Evolutionary conservation across 2,797 vertebrate species (phyloP).

Genomic region (Strix occidentalis): DNA sequence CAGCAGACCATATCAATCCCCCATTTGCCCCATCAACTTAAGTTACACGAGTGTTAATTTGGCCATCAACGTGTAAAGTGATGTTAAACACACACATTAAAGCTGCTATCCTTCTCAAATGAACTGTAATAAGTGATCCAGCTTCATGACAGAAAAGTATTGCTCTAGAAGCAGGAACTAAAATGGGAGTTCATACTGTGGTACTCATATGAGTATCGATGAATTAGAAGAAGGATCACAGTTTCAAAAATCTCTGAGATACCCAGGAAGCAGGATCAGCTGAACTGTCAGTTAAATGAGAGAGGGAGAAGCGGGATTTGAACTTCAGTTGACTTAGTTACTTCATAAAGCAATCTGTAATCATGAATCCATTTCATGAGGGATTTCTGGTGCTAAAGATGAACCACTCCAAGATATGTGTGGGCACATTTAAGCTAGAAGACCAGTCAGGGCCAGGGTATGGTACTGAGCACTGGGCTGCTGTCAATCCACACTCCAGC

Average conservation of each 20-base stretch:
- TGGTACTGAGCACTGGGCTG: not conserved
- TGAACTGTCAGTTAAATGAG: not conserved
- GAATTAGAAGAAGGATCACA: not conserved
- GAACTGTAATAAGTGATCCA: not conserved
- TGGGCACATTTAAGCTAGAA: not conserved
- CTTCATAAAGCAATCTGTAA: not conserved
- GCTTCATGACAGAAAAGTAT: not conserved
- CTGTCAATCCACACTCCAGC: rapidly evolving
- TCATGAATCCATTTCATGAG: not conserved
- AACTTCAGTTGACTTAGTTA: not conserved
- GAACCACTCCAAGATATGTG: not conserved
- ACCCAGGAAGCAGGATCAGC: not conserved
- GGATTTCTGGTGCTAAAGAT: not conserved
- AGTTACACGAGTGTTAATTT: not conserved
- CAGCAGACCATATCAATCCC: not conserved
- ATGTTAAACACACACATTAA: not conserved
- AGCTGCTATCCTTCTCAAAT: not conserved
- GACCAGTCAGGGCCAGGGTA: not conserved
- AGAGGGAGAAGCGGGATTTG: not conserved
- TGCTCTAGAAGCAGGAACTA: not conserved
- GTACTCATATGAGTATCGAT: rapidly evolving
- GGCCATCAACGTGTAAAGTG: not conserved
- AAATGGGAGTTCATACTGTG: not conserved
- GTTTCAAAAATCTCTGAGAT: not conserved
- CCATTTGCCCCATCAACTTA: not conserved